Conservation (phyloP, 2,797 vertebrate species). For the Phoebastria nigripes region DNA sequence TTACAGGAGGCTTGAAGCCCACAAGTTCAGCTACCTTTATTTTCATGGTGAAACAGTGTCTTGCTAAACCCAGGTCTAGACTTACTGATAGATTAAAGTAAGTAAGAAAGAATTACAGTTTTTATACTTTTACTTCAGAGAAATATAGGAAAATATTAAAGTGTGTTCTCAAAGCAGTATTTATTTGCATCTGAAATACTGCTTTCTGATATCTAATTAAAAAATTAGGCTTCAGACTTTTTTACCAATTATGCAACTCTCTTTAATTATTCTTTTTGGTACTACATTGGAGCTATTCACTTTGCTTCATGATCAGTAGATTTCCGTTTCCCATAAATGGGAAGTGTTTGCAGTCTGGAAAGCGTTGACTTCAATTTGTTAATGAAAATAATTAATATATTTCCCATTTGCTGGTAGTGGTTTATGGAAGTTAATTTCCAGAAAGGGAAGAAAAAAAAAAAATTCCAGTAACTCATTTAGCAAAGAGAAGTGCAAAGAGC, state of each 20-base stretch:
- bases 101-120: slow-evolving; percentile 56
- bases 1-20: slow-evolving; percentile 80
- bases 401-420: neutral
- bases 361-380: neutral
- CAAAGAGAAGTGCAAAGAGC: neutral
- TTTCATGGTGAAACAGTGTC: slow-evolving; percentile 89
- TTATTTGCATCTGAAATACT: neutral
- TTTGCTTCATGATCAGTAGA: neutral
- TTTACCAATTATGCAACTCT: neutral
- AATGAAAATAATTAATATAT: neutral
- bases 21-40: slow-evolving; percentile 81
- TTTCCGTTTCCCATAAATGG: neutral
- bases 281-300: neutral
- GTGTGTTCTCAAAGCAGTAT: neutral
- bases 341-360: neutral
- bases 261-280: neutral
- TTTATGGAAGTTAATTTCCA: neutral
- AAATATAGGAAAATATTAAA: neutral
- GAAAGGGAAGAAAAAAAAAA: neutral
- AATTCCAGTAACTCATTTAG: neutral
- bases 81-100: slow-evolving; percentile 86
- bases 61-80: slow-evolving; percentile 80
- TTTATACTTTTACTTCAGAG: neutral
- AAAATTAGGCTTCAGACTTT: neutral
- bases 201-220: slow-evolving; percentile 13